Conservation (phyloP, 2,113 vertebrate genomes). For the Sinocyclocheilus anshuiensis region DNA sequence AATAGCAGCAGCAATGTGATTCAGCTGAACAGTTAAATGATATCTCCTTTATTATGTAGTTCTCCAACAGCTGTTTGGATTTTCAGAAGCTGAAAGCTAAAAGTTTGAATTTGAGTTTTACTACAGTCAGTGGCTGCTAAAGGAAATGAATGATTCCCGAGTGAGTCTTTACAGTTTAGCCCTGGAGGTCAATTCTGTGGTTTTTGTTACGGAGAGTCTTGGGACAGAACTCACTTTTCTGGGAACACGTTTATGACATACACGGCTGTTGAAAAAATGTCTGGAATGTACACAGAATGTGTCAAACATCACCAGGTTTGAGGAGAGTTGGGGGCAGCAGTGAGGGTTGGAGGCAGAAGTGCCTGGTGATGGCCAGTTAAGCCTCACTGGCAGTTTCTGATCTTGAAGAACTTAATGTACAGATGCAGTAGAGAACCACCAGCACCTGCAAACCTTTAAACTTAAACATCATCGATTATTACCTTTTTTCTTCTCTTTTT, state of each 20-base stretch:
- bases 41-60: neutral
- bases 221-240: constrained; percentile 13
- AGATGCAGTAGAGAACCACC: neutral
- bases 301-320: constrained; percentile 27
- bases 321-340: constrained; percentile 49
- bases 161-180: constrained; percentile 24
- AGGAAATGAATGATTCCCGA: constrained; percentile 11
- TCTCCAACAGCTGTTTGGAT: neutral
- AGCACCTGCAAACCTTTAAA: neutral
- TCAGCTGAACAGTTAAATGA: neutral
- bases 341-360: neutral
- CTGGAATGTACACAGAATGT: constrained; percentile 67
- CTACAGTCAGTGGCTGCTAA: constrained; percentile 11
- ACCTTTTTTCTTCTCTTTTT: neutral
- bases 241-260: constrained; percentile 35
- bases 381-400: constrained; percentile 27
- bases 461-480: neutral
- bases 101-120: neutral
- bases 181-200: constrained; percentile 35
- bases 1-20: neutral
- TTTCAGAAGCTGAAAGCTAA: constrained; percentile 2
- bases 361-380: neutral
- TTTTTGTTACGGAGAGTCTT: constrained; percentile 8
- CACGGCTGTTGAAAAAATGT: constrained; percentile 65
- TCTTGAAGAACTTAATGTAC: constrained; percentile 77